Evolutionary conservation across 2,888 invertebrate species (phyloP).

Genomic region (Herminia tarsipennalis): DNA sequence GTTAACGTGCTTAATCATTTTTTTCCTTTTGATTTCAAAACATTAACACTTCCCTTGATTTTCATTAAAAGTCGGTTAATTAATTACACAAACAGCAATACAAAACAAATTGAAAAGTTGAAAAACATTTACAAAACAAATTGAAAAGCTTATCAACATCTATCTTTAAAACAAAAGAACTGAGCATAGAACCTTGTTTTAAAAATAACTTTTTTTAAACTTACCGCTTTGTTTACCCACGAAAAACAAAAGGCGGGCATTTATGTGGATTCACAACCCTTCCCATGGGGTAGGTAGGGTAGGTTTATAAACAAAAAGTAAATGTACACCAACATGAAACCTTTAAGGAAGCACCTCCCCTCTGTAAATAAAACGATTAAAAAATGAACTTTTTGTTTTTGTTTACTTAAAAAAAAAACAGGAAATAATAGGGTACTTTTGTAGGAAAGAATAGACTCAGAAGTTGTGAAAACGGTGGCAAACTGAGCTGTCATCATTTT

Average conservation of each 20-base stretch:
- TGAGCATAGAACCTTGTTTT: too few species aligned
- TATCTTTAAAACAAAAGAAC: too few species aligned
- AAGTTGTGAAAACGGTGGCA: background rate
- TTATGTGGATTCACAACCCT: conserved; percentile 78
- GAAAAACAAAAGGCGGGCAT: conserved; percentile 34
- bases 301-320: conserved; percentile 53
- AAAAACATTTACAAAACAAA: too few species aligned
- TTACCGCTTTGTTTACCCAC: conserved; percentile 11
- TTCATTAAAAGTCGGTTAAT: too few species aligned
- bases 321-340: conserved; percentile 75
- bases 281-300: conserved; percentile 38
- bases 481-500: too few species aligned
- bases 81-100: too few species aligned
- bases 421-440: background rate
- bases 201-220: conserved; percentile 7
- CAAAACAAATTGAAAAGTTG: too few species aligned
- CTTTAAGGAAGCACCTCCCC: conserved; percentile 81
- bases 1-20: too few species aligned
- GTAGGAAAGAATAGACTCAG: background rate
- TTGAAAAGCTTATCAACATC: too few species aligned
- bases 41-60: too few species aligned
- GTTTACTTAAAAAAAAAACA: conserved; percentile 1
- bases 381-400: conserved; percentile 36
- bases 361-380: conserved; percentile 65
- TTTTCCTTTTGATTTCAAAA: too few species aligned